A percentile compares a stretch with the other conserved stretches of the same genome.
These are phyloP conservation scores for Mus spicilegus DNA, from an alignment of 2,113 vertebrate species.

Conservation along the genomic window DNA sequence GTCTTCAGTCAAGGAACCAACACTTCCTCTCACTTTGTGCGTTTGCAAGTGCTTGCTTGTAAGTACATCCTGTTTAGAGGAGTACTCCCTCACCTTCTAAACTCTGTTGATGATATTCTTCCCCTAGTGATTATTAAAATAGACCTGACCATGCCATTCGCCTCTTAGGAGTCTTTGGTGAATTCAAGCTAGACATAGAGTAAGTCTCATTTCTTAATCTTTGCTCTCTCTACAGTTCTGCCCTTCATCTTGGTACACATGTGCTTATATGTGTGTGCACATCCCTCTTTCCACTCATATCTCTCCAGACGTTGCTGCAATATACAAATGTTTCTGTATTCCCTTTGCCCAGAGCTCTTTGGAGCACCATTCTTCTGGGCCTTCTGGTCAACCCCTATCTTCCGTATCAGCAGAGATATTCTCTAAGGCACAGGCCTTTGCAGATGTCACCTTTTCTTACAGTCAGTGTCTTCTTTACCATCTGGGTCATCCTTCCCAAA, in stretches of 20 bases:
- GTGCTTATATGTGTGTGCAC: neutral
- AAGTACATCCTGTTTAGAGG: neutral
- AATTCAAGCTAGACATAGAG: neutral
- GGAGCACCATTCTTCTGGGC: neutral
- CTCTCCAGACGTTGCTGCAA: neutral
- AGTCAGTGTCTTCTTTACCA: neutral
- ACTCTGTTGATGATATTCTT: neutral
- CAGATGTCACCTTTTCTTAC: neutral
- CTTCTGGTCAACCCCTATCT: neutral
- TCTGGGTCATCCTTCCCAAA: neutral
- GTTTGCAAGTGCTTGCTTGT: neutral
- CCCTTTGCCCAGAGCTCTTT: neutral
- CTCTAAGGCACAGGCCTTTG: neutral
- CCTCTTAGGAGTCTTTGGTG: neutral
- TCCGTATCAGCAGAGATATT: neutral
- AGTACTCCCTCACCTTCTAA: rapidly evolving
- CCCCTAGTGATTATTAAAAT: neutral
- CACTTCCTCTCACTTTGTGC: neutral
- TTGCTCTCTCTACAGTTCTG: neutral
- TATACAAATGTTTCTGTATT: neutral
- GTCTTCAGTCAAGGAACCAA: neutral
- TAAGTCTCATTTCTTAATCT: neutral
- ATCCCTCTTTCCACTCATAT: neutral
- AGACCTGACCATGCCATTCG: neutral
- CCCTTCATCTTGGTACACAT: neutral